These are phyloP conservation scores for Lemur catta DNA, from an alignment of 2,797 vertebrate genomes.

Conservation along the genomic window DNA sequence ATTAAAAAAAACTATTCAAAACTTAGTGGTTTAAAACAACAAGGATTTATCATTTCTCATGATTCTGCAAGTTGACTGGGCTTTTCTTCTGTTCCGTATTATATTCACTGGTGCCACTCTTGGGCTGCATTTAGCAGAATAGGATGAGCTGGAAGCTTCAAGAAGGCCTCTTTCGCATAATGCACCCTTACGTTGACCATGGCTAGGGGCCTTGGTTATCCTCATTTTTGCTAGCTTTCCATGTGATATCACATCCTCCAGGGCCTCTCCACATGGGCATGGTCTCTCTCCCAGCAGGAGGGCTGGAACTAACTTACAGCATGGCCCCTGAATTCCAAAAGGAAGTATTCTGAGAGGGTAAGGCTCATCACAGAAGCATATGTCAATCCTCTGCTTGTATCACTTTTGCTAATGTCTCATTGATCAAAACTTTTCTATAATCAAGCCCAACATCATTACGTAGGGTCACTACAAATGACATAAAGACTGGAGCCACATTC, in stretches of 20 bases:
- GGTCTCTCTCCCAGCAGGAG: background rate
- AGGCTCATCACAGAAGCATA: background rate
- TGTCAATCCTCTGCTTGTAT: background rate
- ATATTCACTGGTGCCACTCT: background rate
- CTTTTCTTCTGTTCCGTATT: background rate
- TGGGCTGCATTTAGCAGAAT: rapidly evolving
- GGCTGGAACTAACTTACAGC: background rate
- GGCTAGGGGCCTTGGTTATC: background rate
- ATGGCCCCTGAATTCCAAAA: background rate
- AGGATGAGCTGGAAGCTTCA: background rate
- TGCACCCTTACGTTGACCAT: background rate
- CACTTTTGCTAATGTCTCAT: background rate
- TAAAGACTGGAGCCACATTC: background rate
- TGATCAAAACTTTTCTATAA: background rate
- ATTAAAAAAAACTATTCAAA: background rate
- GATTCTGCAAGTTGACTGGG: background rate
- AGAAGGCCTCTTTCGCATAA: background rate
- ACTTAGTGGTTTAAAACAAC: background rate
- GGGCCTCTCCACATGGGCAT: background rate
- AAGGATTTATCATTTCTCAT: background rate
- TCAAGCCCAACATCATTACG: background rate
- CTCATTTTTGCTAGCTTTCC: background rate
- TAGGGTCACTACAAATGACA: background rate
- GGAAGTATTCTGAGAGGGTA: background rate
- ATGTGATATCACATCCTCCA: too few relatives aligned